A percentile compares a stretch with the other conserved stretches of the same genome.
Conservation (phyloP, 1,140 invertebrate species). For the Bactericera cockerelli region DNA sequence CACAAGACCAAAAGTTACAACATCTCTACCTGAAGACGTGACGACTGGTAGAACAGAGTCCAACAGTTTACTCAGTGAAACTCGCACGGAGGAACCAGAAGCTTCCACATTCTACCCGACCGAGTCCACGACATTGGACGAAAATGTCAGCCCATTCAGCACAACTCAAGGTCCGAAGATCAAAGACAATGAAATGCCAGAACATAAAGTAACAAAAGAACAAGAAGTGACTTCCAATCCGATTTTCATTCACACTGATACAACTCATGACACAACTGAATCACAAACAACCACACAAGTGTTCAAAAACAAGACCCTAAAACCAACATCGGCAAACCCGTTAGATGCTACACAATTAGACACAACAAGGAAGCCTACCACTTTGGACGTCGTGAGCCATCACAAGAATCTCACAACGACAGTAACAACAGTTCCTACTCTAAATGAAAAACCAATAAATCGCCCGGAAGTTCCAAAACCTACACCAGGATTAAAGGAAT, state of each 20-base stretch:
- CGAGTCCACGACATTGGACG: neutral
- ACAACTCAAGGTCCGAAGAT: slow-evolving; percentile 9
- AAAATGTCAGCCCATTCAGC: neutral
- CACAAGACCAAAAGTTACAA: neutral
- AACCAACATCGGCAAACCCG: slow-evolving; percentile 11
- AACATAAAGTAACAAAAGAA: neutral
- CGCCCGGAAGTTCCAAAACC: too few species aligned
- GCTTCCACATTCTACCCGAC: neutral
- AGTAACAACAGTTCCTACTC: too few species aligned
- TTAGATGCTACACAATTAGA: slow-evolving; percentile 16
- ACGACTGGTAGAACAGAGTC: neutral
- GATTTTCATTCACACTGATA: too few species aligned
- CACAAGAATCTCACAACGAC: neutral
- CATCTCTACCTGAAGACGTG: neutral
- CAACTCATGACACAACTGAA: slow-evolving; percentile 11
- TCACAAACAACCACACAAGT: slow-evolving; percentile 19
- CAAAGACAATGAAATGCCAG: slow-evolving; percentile 6
- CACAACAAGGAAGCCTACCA: slow-evolving; percentile 14
- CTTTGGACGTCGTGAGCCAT: neutral
- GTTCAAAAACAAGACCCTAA: slow-evolving; percentile 17
- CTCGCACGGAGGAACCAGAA: neutral
- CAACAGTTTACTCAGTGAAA: too few species aligned
- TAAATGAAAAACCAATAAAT: too few species aligned
- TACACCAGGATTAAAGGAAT: too few species aligned
- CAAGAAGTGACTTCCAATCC: too few species aligned